Percentiles rank a stretch among this genome's conserved stretches.
Evolutionary conservation across 2,113 vertebrate species (phyloP).

Genomic region (pig (Sus scrofa)): T2T-Sscrofa CM000820.6:8775501-8776000

Average conservation of each 20-base stretch:
- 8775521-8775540: background rate
- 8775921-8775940: background rate
- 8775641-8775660: background rate
- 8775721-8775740: conserved; percentile 17
- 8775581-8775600: background rate
- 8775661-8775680: conserved; percentile 7
- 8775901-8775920: background rate
- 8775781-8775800: conserved; percentile 30
- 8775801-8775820: conserved; percentile 12
- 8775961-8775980: conserved; percentile 33
- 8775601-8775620: background rate
- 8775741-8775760: background rate
- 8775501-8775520: conserved; percentile 27
- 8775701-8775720: background rate
- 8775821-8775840: conserved; percentile 1
- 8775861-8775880: conserved; percentile 28
- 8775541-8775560: conserved; percentile 23
- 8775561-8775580: conserved; percentile 33
- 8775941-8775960: conserved; percentile 26
- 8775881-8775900: background rate
- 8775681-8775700: background rate
- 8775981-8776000: background rate
- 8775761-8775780: conserved; percentile 23
- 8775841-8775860: conserved; percentile 25
- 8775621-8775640: conserved; percentile 49